A percentile compares a stretch with the other conserved stretches of the same genome.
These are phyloP conservation scores for Neodiprion fabricii DNA, from an alignment of 1,140 invertebrate species.

Conservation along the genomic window DNA sequence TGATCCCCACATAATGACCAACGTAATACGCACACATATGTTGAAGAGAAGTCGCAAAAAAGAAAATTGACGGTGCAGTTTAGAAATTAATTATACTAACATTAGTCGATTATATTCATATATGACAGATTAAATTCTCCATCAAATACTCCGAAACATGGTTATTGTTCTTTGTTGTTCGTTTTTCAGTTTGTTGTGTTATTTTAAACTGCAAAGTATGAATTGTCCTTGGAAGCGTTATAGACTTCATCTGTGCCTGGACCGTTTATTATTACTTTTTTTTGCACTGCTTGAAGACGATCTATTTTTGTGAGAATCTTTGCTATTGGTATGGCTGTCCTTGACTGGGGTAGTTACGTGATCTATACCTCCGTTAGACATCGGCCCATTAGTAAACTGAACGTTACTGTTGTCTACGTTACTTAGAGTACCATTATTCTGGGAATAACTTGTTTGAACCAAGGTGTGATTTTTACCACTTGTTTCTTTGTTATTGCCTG, in stretches of 20 bases:
- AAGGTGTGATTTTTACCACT: constrained; percentile 72
- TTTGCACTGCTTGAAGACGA: constrained; percentile 68
- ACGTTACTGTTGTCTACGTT: constrained; percentile 68
- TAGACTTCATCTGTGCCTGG: constrained; percentile 69
- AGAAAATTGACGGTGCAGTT: no score
- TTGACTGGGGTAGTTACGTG: constrained; percentile 60
- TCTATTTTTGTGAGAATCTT: constrained; percentile 69
- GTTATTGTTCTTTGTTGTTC: no score
- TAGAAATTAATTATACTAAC: no score
- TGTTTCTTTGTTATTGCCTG: constrained; percentile 72
- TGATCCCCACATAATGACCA: no score
- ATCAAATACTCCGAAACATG: no score
- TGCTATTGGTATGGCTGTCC: constrained; percentile 65
- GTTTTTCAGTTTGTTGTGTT: no score
- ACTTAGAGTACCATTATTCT: constrained; percentile 66
- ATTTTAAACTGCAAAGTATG: no score
- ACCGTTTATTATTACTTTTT: constrained; percentile 73
- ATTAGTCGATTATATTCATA: no score
- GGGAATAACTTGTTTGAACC: constrained; percentile 66
- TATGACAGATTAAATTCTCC: no score
- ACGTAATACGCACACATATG: no score
- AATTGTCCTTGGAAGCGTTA: background rate
- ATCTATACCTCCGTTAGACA: constrained; percentile 60
- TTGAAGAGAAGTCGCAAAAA: no score
- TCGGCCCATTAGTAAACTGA: constrained; percentile 67